A percentile compares a stretch with the other conserved stretches of the same genome.
Evolutionary conservation across 2,797 vertebrate genomes (phyloP).

Genomic region (Hippoglossus hippoglossus): DNA sequence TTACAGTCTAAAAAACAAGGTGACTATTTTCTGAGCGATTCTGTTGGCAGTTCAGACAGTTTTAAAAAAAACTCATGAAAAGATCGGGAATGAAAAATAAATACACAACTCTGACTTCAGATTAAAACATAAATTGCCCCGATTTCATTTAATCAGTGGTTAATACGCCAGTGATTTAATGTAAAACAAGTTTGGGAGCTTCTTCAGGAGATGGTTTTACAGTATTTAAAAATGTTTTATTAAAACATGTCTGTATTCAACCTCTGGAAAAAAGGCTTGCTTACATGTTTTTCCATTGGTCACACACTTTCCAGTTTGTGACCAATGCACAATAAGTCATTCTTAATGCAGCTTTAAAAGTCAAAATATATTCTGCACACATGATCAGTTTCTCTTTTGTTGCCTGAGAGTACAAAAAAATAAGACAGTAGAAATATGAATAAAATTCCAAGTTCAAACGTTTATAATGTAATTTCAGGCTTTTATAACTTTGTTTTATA

Average conservation of each 20-base stretch:
- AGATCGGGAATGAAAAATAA: conserved; percentile 16
- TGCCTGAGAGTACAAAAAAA: not conserved
- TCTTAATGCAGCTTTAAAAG: conserved; percentile 8
- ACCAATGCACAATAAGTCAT: conserved; percentile 3
- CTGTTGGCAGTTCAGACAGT: conserved; percentile 10
- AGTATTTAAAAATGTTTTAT: not conserved
- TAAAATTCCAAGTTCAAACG: conserved; percentile 1
- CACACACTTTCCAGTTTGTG: not conserved
- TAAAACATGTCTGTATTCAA: no score
- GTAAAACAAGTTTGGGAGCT: conserved; percentile 13
- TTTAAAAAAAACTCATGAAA: conserved; percentile 10
- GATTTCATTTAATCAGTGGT: conserved; percentile 23
- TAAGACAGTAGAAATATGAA: conserved; percentile 17
- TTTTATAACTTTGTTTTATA: not conserved
- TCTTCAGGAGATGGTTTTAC: conserved; percentile 22
- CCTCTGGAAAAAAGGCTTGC: not conserved
- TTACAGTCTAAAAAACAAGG: not conserved
- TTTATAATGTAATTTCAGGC: conserved; percentile 30
- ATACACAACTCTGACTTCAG: conserved; percentile 7
- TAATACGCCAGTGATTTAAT: conserved; percentile 14
- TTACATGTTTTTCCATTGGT: not conserved
- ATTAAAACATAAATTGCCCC: conserved; percentile 14
- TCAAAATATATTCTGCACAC: not conserved
- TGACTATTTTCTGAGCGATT: not conserved
- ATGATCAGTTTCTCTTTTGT: conserved; percentile 19